Evolutionary conservation across 2,888 invertebrate genomes (phyloP), one percentile per base, ranked within the genome.

Genomic region (Vannuccia rotundouncinata): DNA sequence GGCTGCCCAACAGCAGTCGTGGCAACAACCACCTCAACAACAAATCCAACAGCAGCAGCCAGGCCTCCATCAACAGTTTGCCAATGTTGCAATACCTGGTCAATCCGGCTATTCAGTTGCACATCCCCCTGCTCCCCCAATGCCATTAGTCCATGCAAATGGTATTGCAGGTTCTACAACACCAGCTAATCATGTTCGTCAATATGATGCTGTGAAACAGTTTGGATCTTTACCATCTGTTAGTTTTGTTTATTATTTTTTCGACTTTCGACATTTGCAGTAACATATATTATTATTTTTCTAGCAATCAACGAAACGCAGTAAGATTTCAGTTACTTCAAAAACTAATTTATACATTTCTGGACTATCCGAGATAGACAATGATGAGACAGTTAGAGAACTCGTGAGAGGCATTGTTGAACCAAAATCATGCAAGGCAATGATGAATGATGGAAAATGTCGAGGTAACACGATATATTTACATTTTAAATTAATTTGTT

Each of bases 401-500:
- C 73, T 79, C 17, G 79, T 79, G 13, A 29, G 73, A 17, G 79
- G 74, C 2, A 60, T 79, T 27, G 66, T 78, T 17, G 74, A 79
- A 77, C 73, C 74, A 22, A 79, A 79, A 25, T 79, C 79, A 5
- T 79, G 79, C 79, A 79, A 75, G 73, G 79, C 74, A n/a, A 79
- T 79, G 79, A 79, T 75, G 74, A 74, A 66, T 77, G 73, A 79
- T 30, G 79, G 79, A 1, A 79, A 79, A 60, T 79, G 79, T 78
- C 27, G 30, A 73, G 79, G 79, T 79, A 29, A 60, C 27, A 1
- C 13, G 25, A 66, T 5, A 5, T n/a, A n/a, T n/a, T n/a, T n/a
- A n/a, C n/a, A n/a, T n/a, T n/a, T n/a, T n/a, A n/a, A n/a, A n/a
- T n/a, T n/a, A n/a, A n/a, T n/a, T n/a, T n/a, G n/a, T n/a, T n/a